Percentiles rank a stretch among this genome's conserved stretches.
These are phyloP conservation scores for Acanthornis magna DNA, from an alignment of 2,797 vertebrate genomes.

Conservation along the genomic window DNA sequence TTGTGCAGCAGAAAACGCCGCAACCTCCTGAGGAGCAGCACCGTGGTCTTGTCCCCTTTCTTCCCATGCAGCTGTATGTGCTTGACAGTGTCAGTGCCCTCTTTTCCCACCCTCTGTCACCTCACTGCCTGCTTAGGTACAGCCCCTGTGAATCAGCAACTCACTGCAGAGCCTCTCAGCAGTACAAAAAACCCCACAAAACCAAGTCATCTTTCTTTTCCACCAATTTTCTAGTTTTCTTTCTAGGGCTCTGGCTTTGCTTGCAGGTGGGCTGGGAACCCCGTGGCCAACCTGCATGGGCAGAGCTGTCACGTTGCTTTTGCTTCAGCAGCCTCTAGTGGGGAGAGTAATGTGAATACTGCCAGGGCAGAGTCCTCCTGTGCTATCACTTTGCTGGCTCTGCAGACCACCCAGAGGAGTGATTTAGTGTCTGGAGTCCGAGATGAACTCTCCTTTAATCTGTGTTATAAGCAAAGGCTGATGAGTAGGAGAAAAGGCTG, in stretches of 20 bases:
- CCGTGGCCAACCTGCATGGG: not conserved
- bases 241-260: not conserved
- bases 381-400: not conserved
- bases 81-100: not conserved
- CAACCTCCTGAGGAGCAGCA: not conserved
- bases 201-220: not conserved
- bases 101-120: not conserved
- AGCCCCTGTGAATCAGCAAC: not conserved
- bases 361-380: not conserved
- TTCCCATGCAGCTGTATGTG: not conserved
- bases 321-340: constrained; percentile 27
- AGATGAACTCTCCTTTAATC: not conserved
- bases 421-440: not conserved
- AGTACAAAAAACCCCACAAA: not conserved
- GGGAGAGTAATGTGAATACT: not conserved
- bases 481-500: not conserved
- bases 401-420: not conserved
- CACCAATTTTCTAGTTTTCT: not conserved
- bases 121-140: not conserved
- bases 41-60: rapidly evolving
- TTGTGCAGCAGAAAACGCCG: not conserved
- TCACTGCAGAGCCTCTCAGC: not conserved
- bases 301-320: not conserved
- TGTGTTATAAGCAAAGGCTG: not conserved
- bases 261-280: not conserved